Base-by-base conservation (phyloP, 2,888 invertebrate species). In the Lasioglossum pauxillum region DNA sequence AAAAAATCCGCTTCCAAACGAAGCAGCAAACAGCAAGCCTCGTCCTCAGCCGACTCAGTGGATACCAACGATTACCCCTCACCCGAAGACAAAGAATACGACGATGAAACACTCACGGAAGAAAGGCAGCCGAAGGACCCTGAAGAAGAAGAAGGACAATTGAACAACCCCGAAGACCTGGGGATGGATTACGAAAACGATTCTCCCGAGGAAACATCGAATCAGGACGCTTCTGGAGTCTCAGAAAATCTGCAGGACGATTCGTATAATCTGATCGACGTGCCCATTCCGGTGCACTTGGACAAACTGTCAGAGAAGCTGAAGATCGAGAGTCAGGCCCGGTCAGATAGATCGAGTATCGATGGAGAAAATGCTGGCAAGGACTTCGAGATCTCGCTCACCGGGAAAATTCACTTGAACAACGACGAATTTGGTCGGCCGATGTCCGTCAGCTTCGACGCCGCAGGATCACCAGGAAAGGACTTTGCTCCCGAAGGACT, bases 331-430 rank as follows among this genome's bases (percentile, higher is more conserved):
- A 67, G 31, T n/a, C 53, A 49, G 35, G n/a, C 46, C 8, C 19
- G 64, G 1, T 23, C 69, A 4, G 69, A 35, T 1, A 69, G 38
- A 38, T 67, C 82, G 2, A 41, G 5, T 2, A 44, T 5, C 23
- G 46, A 41, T 0, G 35, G 23, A 5, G n/a, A 19, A 0, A 60
- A 8, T 0, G 35, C 23, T 1, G 85, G 76, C 7, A 85, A 82
- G 16, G 85, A 86, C 38, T 85, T 91, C 64, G 89, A 90, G 19
- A 93, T 93, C 71, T 93, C 93, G 3, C 75, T 93, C 46, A 92
- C 82, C 2, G 93, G 93, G 12, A 92, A 89, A 46, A 90, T 93
- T 79, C 92, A 92, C 81, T 80, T 93, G 72, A 86, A 90, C n/a
- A 90, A 87, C 73, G 91, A 85, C 46, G 79, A 75, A 23, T 84